Conservation (phyloP, 2,113 vertebrate genomes). For the Loxodonta africana region DNA sequence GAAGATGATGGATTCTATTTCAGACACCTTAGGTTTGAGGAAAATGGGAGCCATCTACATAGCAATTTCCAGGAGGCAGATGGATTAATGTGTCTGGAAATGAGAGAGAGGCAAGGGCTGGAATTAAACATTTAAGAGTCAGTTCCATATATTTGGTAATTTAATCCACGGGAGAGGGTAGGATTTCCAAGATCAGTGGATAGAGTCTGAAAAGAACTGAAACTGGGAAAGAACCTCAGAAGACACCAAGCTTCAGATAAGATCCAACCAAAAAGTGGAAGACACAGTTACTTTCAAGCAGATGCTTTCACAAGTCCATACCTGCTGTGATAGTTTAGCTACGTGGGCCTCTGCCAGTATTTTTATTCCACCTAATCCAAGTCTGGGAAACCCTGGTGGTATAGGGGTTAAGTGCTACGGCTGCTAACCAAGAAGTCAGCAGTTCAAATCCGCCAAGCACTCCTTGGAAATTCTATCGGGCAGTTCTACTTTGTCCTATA, state of each 20-base stretch:
- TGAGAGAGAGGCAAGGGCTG: neutral
- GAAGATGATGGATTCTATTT: conserved; percentile 77
- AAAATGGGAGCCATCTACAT: conserved; percentile 66
- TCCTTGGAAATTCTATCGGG: no score
- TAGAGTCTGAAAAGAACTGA: conserved; percentile 27
- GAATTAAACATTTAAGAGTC: conserved; percentile 52
- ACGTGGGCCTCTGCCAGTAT: neutral
- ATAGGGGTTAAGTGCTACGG: no score
- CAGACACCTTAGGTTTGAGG: conserved; percentile 55
- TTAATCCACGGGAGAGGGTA: neutral
- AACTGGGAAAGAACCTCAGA: neutral
- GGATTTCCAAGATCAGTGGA: neutral
- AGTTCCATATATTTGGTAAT: neutral
- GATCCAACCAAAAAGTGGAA: neutral
- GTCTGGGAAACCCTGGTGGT: neutral
- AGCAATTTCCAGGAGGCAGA: conserved; percentile 64
- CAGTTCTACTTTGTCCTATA: no score
- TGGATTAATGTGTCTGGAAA: conserved; percentile 79
- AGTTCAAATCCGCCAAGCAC: no score
- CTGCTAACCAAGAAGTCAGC: no score
- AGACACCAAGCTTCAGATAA: neutral
- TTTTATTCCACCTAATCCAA: neutral
- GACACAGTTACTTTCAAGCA: neutral
- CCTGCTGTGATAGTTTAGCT: neutral
- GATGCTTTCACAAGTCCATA: neutral